Percentiles rank a stretch among this genome's conserved stretches.
These are phyloP conservation scores for Mirounga angustirostris DNA, from an alignment of 2,113 vertebrate genomes.

Conservation along the genomic window DNA sequence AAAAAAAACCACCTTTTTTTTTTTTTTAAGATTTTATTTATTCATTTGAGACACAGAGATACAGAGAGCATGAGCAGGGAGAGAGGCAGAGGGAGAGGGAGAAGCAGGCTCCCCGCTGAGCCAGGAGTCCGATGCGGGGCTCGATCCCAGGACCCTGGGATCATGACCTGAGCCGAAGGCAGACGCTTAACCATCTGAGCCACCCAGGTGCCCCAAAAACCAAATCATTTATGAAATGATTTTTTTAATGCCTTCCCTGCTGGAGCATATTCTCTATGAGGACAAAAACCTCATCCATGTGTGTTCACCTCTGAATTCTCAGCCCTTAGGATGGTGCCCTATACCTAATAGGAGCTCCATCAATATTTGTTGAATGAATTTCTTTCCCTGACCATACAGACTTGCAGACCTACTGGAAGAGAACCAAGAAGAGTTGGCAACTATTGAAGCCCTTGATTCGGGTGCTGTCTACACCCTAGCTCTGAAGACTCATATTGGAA, in stretches of 20 bases:
- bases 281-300: neutral
- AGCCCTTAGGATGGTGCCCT: neutral
- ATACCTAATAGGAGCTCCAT: fast-evolving
- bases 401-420: conserved; percentile 93
- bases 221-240: neutral
- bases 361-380: neutral
- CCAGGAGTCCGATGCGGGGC: no score
- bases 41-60: no score
- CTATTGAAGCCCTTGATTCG: conserved; percentile 91
- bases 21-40: no score
- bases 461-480: conserved; percentile 93
- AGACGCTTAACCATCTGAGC: no score
- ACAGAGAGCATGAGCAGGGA: no score
- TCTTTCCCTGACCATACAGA: conserved; percentile 79
- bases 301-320: neutral
- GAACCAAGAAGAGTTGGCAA: conserved; percentile 92
- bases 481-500: conserved; percentile 92
- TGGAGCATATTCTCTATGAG: neutral
- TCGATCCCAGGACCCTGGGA: no score
- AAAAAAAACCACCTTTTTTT: no score
- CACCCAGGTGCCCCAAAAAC: no score
- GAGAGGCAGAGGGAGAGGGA: no score
- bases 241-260: neutral
- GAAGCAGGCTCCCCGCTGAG: no score
- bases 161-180: no score